Evolutionary conservation across 2,888 invertebrate genomes (phyloP), one percentile per base, ranked within the genome.

Genomic region (Bombyx huttoni): DNA sequence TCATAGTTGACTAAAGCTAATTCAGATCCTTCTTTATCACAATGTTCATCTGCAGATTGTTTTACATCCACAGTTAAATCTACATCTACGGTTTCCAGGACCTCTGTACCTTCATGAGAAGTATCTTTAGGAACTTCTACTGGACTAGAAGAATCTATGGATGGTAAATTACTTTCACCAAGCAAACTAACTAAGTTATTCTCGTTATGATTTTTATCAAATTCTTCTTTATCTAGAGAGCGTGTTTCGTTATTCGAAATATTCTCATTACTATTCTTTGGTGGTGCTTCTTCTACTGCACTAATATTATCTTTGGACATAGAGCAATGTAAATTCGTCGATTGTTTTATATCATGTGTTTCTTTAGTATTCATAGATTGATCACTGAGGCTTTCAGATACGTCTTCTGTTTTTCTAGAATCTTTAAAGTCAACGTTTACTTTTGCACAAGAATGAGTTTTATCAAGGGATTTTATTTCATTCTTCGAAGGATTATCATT

Each of bases 191-290:
- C 33, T 14, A n/a, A 35, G 45, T 47, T 48, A 40, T 47, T 34
- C 46, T 52, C 47, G 45, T 54, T 51, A 13, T 24, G n/a, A 45
- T 50, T 46, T 50, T 52, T 53, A 33, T 51, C 49, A 45, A 52
- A 47, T 14, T 47, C 13, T 14, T 47, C 13, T 40, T 40, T 40
- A 40, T 40, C 40, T 40, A 40, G 40, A 40, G 40, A 40, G 40
- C 12, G 2, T 40, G 40, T 40, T 8, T 40, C 7, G 12, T 40
- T 12, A 3, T 40, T 40, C 40, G 40, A 10, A 10, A 40, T 40
- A 40, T 40, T 40, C 40, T 40, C 40, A 40, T 40, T 3, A 40
- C 8, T 40, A 40, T 40, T 40, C 40, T 40, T 40, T 40, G 40
- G 40, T 40, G 40, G 40, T 47, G 13, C 8, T 14, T 48, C 33